A percentile compares a stretch with the other conserved stretches of the same genome.
Conservation (phyloP, 2,113 vertebrate species). For the Anolis sagrei region DNA sequence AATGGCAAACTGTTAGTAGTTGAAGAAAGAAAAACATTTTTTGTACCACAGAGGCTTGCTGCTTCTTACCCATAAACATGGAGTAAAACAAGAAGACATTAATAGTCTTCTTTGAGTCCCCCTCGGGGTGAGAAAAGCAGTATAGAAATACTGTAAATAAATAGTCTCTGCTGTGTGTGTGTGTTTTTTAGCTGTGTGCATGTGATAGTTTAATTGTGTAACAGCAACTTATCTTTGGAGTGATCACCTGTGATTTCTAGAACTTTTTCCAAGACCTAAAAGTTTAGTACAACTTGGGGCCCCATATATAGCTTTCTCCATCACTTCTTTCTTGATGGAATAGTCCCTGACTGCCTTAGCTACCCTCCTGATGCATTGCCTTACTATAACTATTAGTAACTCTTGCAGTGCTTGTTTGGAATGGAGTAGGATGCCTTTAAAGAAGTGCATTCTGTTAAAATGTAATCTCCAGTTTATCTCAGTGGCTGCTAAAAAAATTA, state of each 20-base stretch:
- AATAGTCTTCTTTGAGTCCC: too few species aligned
- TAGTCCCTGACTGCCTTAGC: constrained; percentile 6
- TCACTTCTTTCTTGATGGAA: constrained; percentile 27
- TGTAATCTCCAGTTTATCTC: constrained; percentile 38
- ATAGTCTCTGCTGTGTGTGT: constrained; percentile 36
- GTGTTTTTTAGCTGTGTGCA: constrained; percentile 5
- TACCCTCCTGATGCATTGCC: constrained; percentile 16
- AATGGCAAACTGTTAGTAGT: background rate
- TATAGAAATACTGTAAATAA: too few species aligned
- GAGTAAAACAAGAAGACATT: constrained; percentile 7
- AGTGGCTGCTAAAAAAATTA: constrained; percentile 16
- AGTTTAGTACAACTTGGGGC: background rate
- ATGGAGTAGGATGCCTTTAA: background rate
- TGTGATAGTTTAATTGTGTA: constrained; percentile 28
- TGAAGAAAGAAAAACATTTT: background rate
- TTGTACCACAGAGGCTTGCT: constrained; percentile 35
- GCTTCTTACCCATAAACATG: constrained; percentile 27
- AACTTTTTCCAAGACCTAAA: constrained; percentile 9
- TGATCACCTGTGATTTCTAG: constrained; percentile 29
- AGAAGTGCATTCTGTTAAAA: constrained; percentile 21
- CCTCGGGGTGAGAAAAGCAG: too few species aligned
- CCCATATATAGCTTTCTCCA: background rate
- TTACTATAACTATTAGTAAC: background rate
- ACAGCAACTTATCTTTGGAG: background rate
- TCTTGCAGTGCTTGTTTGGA: rapidly evolving